phyloP scores from a whole-genome alignment of 2,113 vertebrate species.

The Platichthys flesus region DNA sequence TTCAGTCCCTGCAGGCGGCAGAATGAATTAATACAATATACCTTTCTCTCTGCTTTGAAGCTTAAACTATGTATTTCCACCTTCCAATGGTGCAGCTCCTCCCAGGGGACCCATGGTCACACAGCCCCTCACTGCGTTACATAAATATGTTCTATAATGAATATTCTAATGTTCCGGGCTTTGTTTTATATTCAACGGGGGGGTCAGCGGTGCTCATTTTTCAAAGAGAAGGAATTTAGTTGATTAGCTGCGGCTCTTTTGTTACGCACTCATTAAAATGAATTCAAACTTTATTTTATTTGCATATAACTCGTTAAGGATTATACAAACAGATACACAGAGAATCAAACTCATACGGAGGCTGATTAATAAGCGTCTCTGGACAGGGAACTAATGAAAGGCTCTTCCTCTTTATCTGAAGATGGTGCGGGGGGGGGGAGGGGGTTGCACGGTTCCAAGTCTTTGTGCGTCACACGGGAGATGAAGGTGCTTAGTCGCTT shows the following conservation, averaged over 20 bases:
- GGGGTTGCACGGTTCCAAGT: conserved; percentile 34
- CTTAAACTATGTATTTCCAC: conserved; percentile 68
- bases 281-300: conserved; percentile 73
- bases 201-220: conserved; percentile 70
- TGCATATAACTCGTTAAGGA: conserved; percentile 62
- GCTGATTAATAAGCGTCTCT: conserved; percentile 65
- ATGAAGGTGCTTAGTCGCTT: conserved; percentile 33
- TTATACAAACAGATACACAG: conserved; percentile 58
- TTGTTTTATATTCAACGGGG: conserved; percentile 69
- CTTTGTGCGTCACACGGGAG: conserved; percentile 40
- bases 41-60: conserved; percentile 75
- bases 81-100: conserved; percentile 59
- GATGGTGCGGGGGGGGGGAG: conserved; percentile 20
- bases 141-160: conserved; percentile 76
- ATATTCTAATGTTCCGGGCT: conserved; percentile 69
- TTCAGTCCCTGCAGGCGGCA: conserved; percentile 65
- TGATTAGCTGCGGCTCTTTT: conserved; percentile 77
- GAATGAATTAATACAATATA: conserved; percentile 75
- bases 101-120: conserved; percentile 61
- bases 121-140: conserved; percentile 64
- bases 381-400: conserved; percentile 49
- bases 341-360: conserved; percentile 50
- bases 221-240: conserved; percentile 70
- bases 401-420: conserved; percentile 46
- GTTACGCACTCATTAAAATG: conserved; percentile 74